Conservation (phyloP, 2,797 vertebrate genomes). For the Rhincodon typus region DNA sequence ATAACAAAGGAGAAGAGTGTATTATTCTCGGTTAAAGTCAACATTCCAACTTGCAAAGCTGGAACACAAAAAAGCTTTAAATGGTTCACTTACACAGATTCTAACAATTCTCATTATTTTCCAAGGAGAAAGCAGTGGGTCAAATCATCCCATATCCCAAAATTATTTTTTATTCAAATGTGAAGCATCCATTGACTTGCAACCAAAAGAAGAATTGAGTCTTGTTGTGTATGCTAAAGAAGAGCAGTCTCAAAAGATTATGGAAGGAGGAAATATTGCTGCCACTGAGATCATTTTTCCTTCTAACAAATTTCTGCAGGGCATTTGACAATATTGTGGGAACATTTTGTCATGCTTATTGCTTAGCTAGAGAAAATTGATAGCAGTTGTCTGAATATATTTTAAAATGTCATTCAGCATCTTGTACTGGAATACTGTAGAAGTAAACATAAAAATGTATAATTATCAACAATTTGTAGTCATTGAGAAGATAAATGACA, state of each 20-base stretch:
- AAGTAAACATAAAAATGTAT: not conserved
- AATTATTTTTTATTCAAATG: not conserved
- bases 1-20: not conserved
- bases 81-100: not conserved
- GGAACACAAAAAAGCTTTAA: not conserved
- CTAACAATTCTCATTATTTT: not conserved
- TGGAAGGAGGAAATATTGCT: not conserved
- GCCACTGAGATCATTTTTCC: not conserved
- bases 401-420: conserved; percentile 15
- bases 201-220: not conserved
- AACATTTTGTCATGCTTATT: not conserved
- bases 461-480: conserved; percentile 31
- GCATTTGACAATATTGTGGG: not conserved
- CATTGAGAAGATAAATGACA: not conserved
- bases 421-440: not conserved
- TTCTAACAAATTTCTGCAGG: not conserved
- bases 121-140: not conserved
- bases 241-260: conserved; percentile 1
- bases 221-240: not conserved
- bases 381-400: not conserved
- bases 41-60: not conserved
- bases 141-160: not conserved
- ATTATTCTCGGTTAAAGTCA: not conserved
- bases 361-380: conserved; percentile 6
- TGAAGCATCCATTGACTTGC: not conserved